Conservation (phyloP, 2,888 invertebrate species). For the Clepsis dumicolana region DNA sequence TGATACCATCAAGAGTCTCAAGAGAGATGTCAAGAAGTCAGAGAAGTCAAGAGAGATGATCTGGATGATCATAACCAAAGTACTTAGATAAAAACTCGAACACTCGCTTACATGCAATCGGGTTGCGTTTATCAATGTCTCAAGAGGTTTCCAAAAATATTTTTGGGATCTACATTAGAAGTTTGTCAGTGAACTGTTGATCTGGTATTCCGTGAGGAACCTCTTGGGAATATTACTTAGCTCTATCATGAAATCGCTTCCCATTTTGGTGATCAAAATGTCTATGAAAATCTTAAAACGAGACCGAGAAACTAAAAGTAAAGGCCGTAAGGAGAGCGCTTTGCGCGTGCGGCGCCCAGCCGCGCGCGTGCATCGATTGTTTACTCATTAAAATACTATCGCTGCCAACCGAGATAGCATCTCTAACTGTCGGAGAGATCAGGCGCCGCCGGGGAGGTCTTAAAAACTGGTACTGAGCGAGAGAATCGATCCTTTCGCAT, state of each 20-base stretch:
- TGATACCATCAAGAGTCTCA: no score
- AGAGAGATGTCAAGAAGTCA: no score
- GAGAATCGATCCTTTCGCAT: slow-evolving; percentile 27
- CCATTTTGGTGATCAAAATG: neutral
- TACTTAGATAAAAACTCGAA: no score
- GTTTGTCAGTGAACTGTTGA: no score
- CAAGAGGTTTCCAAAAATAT: no score
- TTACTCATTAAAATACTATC: slow-evolving; percentile 86
- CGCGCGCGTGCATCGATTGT: slow-evolving; percentile 85
- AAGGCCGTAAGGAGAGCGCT: slow-evolving; percentile 42
- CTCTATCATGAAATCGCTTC: neutral
- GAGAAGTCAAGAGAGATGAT: no score
- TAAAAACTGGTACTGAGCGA: slow-evolving; percentile 31
- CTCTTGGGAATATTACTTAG: no score
- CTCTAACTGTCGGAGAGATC: slow-evolving; percentile 71
- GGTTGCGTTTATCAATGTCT: no score
- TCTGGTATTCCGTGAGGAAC: no score
- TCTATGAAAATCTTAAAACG: slow-evolving; percentile 23
- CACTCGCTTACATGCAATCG: no score
- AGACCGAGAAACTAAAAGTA: slow-evolving; percentile 18
- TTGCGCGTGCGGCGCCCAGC: slow-evolving; percentile 81
- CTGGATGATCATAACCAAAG: no score
- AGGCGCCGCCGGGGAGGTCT: slow-evolving; percentile 32
- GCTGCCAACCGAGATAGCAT: slow-evolving; percentile 79
- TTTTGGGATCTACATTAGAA: no score